Evolutionary conservation across 1,140 invertebrate genomes (phyloP), one percentile per base, ranked within the genome.

Genomic region (Atta texana): DNA sequence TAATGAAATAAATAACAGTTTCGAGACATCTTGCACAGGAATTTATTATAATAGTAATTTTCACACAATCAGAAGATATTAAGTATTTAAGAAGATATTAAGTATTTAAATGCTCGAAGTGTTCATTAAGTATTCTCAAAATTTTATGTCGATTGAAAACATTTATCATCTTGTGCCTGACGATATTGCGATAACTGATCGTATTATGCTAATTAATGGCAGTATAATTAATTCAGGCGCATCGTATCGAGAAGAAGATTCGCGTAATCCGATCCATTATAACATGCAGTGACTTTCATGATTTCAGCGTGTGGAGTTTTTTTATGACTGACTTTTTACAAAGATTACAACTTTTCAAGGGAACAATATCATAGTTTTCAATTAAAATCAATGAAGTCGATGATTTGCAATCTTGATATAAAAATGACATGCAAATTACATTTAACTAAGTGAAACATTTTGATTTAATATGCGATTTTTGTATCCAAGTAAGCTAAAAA

Each of bases 281-380:
- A 31, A 61, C 21, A 3, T 55, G 72, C 24, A 74, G 55, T 63
- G 74, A 75, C 6, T 69, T 72, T 87, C 66, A 14, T 74, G 84
- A 63, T 85, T 85, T 85, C 61, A 69, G 82, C 57, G 24, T 75
- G 55, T 63, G 21, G 57, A 14, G 49, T 44, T 44, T 44, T 44
- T 44, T 44, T 44, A 84, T 74, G 55, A 44, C n/a, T 68, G 69
- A 87, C 85, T 89, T 90, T 89, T 89, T 89, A 44, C 7, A 64
- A 88, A 88, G 87, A 90, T 91, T 86, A 88, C 61, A 64, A 86
- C 39, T 57, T 64, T 77, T 59, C 84, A 87, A 84, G 39, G 8
- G 0, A 44, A 44, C 8, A 44, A 51, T 57, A 57, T 57, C 18
- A 21, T 57, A 7, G 55, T 8, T 57, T 7, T 57, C 8, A 21